Base-by-base conservation (phyloP, 2,888 invertebrate genomes). In the Aphidius colemani region DNA sequence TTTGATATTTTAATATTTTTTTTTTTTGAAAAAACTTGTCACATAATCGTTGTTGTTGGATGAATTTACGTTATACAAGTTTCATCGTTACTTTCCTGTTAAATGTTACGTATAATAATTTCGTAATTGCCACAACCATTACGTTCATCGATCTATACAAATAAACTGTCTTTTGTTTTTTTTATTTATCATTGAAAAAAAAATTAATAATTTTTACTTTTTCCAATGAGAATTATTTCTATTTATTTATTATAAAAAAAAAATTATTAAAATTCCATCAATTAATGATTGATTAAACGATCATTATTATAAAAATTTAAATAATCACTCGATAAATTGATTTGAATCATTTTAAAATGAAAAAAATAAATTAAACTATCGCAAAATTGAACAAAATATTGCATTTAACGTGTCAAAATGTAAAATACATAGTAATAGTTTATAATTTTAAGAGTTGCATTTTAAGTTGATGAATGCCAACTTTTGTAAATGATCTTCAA, bases 61-160 rank as follows among this genome's bases (percentile, higher is more conserved):
- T 30, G 30, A 30, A 30, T 30, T 30, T 30, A 30, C 30, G 30
- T 30, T 30, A 30, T 30, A 30, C 30, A 56, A 66, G 59, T 56
- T 58, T 56, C 53, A 44, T 63, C 53, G 55, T 56, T 61, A 66
- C 63, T 61, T 59, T 58, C 63, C 51, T 58, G 46, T 59, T 53
- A 55, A 60, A 56, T 57, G 67, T 69, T 69, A 69, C 69, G 67
- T 67, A 55, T 55, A 7, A 64, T 58, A 56, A 59, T 69, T 69
- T 67, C 69, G 69, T 57, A 67, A 69, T 69, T 67, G 63, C 53
- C 59, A 63, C 58, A 61, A 50, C 64, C 49, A 41, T 55, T 57
- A 60, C 60, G 61, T 55, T 43, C 61, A 49, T 56, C 56, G 49
- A 56, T 50, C 11, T 8, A 59, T 41, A 56, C 48, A 56, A 56